A percentile compares a stretch with the other conserved stretches of the same genome.
Conservation (phyloP, 2,113 vertebrate genomes). For the Poeciliopsis prolifica region DNA sequence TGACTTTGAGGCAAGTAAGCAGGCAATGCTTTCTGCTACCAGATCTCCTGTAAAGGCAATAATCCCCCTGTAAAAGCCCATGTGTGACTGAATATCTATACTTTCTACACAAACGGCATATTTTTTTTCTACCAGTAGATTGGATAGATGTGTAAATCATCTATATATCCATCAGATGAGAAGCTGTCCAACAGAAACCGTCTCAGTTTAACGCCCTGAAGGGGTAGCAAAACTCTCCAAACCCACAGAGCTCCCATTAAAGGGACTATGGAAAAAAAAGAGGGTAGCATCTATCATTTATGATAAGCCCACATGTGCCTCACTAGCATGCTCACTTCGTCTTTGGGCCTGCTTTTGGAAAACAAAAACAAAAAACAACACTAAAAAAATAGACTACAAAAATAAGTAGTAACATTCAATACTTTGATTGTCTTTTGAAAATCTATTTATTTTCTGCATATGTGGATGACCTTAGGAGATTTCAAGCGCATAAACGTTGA, state of each 20-base stretch:
- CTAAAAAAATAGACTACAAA: conserved; percentile 97
- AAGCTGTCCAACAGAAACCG: conserved; percentile 48
- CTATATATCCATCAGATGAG: conserved; percentile 51
- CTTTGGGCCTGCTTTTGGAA: conserved; percentile 84
- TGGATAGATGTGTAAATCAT: conserved; percentile 33
- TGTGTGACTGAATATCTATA: conserved; percentile 19
- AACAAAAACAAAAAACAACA: conserved; percentile 82
- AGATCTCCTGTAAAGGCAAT: conserved; percentile 29
- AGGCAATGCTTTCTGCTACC: conserved; percentile 58
- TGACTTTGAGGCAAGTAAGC: conserved; percentile 70
- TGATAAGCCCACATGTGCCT: conserved; percentile 81
- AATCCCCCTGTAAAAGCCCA: conserved; percentile 26
- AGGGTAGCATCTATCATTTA: conserved; percentile 62
- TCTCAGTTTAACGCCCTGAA: conserved; percentile 30
- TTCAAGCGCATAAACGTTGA: conserved; percentile 89
- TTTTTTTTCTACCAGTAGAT: conserved; percentile 34
- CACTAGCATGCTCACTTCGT: conserved; percentile 89
- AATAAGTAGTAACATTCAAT: conserved; percentile 98
- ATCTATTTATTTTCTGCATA: conserved; percentile 93
- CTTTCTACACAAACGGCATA: conserved; percentile 2
- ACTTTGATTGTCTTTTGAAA: conserved; percentile 98
- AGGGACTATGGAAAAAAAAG: conserved; percentile 41
- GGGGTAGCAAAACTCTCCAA: conserved; percentile 42
- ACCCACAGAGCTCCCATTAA: conserved; percentile 63
- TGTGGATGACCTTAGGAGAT: conserved; percentile 91